These are phyloP conservation scores for Chironomus tentans DNA, from an alignment of 2,888 invertebrate genomes.

Conservation along the genomic window DNA sequence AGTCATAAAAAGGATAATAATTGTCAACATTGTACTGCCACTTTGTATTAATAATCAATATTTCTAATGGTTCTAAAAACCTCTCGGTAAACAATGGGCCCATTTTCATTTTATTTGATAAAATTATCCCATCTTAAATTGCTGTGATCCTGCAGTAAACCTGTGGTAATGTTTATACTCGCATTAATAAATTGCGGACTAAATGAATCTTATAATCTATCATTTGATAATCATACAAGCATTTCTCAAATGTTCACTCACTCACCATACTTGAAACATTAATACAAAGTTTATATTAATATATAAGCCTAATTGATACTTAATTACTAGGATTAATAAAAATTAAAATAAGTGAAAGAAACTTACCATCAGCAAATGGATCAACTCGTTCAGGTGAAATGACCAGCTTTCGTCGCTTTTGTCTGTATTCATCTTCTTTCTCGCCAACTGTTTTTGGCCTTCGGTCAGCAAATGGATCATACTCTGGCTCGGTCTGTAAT, in stretches of 20 bases:
- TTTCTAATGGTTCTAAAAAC: not conserved
- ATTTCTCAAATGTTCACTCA: not conserved
- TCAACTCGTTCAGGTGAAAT: slow-evolving; percentile 96
- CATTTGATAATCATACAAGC: not conserved
- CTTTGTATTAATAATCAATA: not conserved
- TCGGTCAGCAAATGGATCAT: slow-evolving; percentile 90
- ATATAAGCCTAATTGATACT: not conserved
- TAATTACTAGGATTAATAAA: not conserved
- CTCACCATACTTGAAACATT: not conserved
- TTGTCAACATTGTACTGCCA: too few species aligned
- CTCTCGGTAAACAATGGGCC: not conserved
- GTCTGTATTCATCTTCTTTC: slow-evolving; percentile 93
- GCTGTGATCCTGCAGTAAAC: not conserved
- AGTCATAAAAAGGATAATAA: too few species aligned
- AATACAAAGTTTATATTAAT: not conserved
- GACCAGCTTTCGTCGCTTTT: slow-evolving; percentile 75
- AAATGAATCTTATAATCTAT: not conserved
- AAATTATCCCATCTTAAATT: not conserved
- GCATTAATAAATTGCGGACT: not conserved
- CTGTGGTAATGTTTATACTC: not conserved
- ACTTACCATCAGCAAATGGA: slow-evolving; percentile 95
- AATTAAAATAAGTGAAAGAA: not conserved
- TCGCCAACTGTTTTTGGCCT: slow-evolving; percentile 88
- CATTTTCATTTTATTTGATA: too few species aligned
- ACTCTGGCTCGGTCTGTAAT: slow-evolving; percentile 41